Conservation (phyloP, 2,888 invertebrate species). For the Prenolepis imparis region DNA sequence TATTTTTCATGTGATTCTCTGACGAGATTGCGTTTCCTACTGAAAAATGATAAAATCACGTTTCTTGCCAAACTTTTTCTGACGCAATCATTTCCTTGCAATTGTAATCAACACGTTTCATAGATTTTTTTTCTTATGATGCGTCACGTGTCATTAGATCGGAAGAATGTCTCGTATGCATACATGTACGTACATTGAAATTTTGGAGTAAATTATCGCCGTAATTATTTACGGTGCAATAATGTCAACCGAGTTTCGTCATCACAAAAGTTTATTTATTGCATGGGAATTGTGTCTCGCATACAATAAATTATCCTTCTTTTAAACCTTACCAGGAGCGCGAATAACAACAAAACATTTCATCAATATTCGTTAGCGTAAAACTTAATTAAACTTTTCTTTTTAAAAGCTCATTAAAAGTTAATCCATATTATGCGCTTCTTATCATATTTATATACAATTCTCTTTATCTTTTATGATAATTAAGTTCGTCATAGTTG, state of each 20-base stretch:
- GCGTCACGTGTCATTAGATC: not conserved
- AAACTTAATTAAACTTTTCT: not conserved
- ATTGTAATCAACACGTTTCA: slow-evolving; percentile 2
- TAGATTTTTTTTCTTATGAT: not conserved
- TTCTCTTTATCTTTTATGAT: not conserved
- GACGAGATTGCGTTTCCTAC: slow-evolving; percentile 23
- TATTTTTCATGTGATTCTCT: not conserved
- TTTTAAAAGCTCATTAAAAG: not conserved
- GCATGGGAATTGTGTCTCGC: not conserved
- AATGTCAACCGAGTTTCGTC: not conserved
- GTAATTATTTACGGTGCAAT: slow-evolving; percentile 7
- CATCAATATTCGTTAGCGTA: not conserved
- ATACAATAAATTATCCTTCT: not conserved
- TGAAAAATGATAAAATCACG: not conserved
- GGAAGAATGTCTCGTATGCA: not conserved
- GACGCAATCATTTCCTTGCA: slow-evolving; percentile 26
- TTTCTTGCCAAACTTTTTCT: slow-evolving; percentile 31
- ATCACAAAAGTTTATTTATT: not conserved
- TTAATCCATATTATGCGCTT: not conserved
- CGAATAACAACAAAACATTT: not conserved
- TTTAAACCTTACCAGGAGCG: not conserved
- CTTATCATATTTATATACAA: not conserved
- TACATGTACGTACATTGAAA: not conserved
- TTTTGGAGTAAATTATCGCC: not conserved
- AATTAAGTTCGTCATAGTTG: not conserved